Evolutionary conservation across 2,113 vertebrate genomes (phyloP).

Genomic region (Sarotherodon lohbergeri): DNA sequence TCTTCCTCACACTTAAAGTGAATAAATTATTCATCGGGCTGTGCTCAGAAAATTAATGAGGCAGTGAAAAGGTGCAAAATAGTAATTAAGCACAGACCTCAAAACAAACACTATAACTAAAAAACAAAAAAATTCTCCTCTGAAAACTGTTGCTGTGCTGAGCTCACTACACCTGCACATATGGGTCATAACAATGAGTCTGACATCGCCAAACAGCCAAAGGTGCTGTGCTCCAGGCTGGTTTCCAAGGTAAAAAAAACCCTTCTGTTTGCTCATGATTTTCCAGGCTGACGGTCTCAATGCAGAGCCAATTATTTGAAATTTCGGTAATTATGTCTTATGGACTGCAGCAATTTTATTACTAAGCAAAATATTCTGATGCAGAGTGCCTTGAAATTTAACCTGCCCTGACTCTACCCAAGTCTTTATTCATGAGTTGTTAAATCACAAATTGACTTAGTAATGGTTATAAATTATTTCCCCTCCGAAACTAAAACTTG

Average conservation of each 20-base stretch:
- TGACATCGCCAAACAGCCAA: neutral
- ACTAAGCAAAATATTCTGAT: neutral
- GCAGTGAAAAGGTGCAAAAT: neutral
- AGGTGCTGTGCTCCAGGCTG: neutral
- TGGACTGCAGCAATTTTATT: neutral
- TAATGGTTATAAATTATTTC: neutral
- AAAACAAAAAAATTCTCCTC: neutral
- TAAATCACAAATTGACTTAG: neutral
- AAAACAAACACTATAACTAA: neutral
- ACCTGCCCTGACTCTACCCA: neutral
- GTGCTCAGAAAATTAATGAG: neutral
- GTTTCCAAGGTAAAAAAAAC: neutral
- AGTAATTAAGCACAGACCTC: neutral
- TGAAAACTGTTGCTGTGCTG: neutral
- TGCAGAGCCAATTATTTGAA: neutral
- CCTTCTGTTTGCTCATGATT: neutral
- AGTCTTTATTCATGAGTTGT: neutral
- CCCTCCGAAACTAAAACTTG: neutral
- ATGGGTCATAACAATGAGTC: neutral
- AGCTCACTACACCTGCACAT: neutral
- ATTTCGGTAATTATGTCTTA: neutral
- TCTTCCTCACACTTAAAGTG: neutral
- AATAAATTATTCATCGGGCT: neutral
- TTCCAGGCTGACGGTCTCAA: neutral
- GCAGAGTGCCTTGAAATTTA: neutral